Base-by-base conservation (phyloP, 2,113 vertebrate species). In the Desmodus rotundus region DNA sequence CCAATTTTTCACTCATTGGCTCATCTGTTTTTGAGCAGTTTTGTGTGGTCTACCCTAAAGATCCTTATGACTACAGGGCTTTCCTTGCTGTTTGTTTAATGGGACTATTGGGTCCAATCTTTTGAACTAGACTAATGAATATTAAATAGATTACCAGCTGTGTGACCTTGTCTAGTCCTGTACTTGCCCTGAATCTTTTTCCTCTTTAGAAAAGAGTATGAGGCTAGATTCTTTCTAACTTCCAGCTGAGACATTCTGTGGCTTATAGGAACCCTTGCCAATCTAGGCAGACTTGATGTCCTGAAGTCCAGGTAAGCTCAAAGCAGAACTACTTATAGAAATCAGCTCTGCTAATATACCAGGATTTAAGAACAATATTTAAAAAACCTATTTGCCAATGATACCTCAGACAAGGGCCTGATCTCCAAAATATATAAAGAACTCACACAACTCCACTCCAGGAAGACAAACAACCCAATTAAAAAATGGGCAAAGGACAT, bases 91-190 rank as follows among this genome's bases (percentile, higher is more conserved):
- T 94, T 86, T 84, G 28, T 47, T 80, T 84, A 67, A 52, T 45
- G 87, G 20, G 22, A 15, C n/a, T 80, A 54, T 41, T 67, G 47
- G 12, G 6, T 74, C 54, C 19, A 22, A 78, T 94, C 26, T 86
- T 94, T 92, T 78, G 76, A 83, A 91, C 20, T 81, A 87, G 58
- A 70, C 65, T 96, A 10, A 36, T 74, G 89, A 85, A 47, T 45
- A 80, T 47, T 85, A 72, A 17, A 67, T 28, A 88, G 14, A 41
- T 91, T 81, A 87, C 8, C 20, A 84, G 31, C 9, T 74, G 8
- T 17, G n/a, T 50, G 54, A 67, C 12, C 24, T 58, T 85, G 33
- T 15, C 76, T 90, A 70, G 10, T 45, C 43, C 12, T 26, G 91
- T 89, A 65, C 26, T 31, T 91, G 5, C 9, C 15, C 9, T 74